Evolutionary conservation across 2,888 invertebrate genomes (phyloP).

Genomic region (Trissonchulus latispiculum): DNA sequence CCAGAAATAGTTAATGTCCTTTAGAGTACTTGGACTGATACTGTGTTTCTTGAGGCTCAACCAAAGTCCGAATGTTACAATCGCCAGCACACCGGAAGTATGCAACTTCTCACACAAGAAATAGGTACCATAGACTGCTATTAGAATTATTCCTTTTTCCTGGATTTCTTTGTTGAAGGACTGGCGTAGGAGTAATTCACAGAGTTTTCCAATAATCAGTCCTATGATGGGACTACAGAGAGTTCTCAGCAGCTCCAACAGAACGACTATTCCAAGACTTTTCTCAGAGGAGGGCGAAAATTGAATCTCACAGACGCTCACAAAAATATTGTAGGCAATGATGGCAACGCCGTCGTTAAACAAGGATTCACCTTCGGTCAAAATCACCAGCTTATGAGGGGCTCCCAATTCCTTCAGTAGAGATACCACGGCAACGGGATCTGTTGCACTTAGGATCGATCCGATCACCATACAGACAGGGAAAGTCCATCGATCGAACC

Average conservation of each 20-base stretch:
- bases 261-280: too few relatives aligned
- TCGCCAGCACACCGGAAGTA: conserved; percentile 48
- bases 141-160: conserved; percentile 42
- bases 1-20: conserved; percentile 46
- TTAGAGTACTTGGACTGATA: conserved; percentile 47
- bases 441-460: conserved; percentile 48
- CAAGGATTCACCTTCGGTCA: conserved; percentile 50
- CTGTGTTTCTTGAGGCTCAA: conserved; percentile 42
- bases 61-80: conserved; percentile 47
- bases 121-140: conserved; percentile 48
- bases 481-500: conserved; percentile 41
- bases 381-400: conserved; percentile 37
- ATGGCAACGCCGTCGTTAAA: conserved; percentile 51
- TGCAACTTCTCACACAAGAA: conserved; percentile 43
- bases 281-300: neutral
- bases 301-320: conserved; percentile 24
- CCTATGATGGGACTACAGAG: conserved; percentile 27
- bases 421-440: conserved; percentile 50
- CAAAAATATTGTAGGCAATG: conserved; percentile 46
- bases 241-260: neutral
- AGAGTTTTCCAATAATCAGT: conserved; percentile 14
- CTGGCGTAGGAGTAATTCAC: conserved; percentile 14
- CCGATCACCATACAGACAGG: conserved; percentile 45
- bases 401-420: conserved; percentile 47
- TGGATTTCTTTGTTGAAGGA: neutral